Evolutionary conservation across 2,888 invertebrate species (phyloP).

Genomic region (Mongoloraphidia duomilia): DNA sequence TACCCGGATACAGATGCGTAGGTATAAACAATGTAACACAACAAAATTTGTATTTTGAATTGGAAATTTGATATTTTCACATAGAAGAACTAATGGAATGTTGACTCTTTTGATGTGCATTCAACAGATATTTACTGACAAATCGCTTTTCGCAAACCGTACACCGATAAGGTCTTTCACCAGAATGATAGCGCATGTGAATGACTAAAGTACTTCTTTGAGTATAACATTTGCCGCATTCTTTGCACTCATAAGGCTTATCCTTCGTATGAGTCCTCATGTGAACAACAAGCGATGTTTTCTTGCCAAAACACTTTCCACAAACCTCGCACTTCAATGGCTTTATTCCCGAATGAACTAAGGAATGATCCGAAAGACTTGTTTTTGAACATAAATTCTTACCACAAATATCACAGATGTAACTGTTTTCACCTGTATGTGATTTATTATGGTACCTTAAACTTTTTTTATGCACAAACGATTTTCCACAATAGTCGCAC

Average conservation of each 20-base stretch:
- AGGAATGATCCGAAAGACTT: constrained; percentile 4
- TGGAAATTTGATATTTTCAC: no score
- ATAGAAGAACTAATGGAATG: no score
- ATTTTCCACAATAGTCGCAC: constrained; percentile 27
- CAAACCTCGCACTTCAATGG: constrained; percentile 11
- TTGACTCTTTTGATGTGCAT: constrained; percentile 15
- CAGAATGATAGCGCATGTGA: constrained; percentile 26
- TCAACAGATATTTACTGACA: constrained; percentile 19
- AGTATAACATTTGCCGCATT: constrained; percentile 17
- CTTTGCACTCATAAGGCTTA: constrained; percentile 11
- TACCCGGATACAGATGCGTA: no score
- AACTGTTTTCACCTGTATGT: constrained; percentile 2
- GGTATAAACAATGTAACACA: no score
- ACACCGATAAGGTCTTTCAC: constrained; percentile 39
- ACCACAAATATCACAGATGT: constrained; percentile 9
- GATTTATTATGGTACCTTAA: background rate
- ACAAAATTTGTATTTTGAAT: no score
- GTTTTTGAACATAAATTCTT: background rate
- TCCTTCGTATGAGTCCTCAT: constrained; percentile 4
- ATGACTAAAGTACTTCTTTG: constrained; percentile 33
- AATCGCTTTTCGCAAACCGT: constrained; percentile 20
- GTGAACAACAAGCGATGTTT: constrained; percentile 5
- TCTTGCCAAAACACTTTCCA: constrained; percentile 5
- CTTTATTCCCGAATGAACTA: constrained; percentile 6
- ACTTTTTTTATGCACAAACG: constrained; percentile 13